Evolutionary conservation across 2,888 invertebrate species (phyloP).

Genomic region (Branchellion lobata): DNA sequence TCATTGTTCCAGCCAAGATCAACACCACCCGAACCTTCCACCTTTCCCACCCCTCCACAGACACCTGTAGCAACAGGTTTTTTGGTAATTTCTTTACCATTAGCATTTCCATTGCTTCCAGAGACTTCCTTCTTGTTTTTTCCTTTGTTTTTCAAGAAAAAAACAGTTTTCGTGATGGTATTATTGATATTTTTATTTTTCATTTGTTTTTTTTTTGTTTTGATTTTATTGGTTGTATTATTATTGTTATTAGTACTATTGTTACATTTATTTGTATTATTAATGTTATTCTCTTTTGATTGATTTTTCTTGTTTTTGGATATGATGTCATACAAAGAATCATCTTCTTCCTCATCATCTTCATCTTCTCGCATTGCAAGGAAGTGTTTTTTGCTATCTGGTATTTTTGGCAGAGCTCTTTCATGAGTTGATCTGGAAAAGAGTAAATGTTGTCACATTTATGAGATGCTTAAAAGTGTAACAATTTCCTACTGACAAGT

Average conservation of each 20-base stretch:
- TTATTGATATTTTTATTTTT: not conserved
- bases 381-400: conserved; percentile 4
- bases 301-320: conserved; percentile 42
- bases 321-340: conserved; percentile 49
- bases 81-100: too few species aligned
- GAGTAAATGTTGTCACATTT: not conserved
- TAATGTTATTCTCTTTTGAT: not conserved
- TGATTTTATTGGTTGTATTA: too few species aligned
- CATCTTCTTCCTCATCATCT: conserved; percentile 48
- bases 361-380: conserved; percentile 28
- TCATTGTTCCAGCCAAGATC: too few species aligned
- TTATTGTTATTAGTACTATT: too few species aligned
- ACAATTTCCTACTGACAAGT: not conserved
- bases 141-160: too few species aligned
- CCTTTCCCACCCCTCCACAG: too few species aligned
- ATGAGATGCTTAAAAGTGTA: not conserved
- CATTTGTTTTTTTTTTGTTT: not conserved
- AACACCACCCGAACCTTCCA: too few species aligned
- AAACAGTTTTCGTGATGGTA: too few species aligned
- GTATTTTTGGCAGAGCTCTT: conserved; percentile 50
- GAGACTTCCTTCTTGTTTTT: too few species aligned
- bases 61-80: too few species aligned
- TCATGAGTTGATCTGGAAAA: conserved; percentile 46
- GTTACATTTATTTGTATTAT: not conserved
- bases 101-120: too few species aligned